Evolutionary conservation across 92 coral and sea anemone genomes (phyloP).

Genomic region (Heteractis magnifica): DNA sequence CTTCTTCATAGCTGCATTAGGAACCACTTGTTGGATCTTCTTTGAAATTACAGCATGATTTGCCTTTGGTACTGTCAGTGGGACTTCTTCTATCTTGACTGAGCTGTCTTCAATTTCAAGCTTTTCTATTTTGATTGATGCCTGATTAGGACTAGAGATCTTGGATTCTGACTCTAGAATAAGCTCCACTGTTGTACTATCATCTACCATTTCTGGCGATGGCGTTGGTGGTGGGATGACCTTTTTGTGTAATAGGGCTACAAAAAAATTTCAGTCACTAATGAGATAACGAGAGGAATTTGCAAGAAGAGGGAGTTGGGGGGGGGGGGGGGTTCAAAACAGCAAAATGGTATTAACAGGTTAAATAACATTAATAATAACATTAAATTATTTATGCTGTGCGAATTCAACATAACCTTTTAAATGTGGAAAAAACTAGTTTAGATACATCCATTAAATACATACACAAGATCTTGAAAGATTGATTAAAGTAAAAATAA

Average conservation of each 20-base stretch:
- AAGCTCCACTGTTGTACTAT: conserved; percentile 54
- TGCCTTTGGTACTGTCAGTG: conserved; percentile 66
- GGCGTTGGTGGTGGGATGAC: conserved; percentile 62
- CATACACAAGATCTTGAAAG: too few species aligned
- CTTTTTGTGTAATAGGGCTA: conserved; percentile 68
- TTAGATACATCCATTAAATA: too few species aligned
- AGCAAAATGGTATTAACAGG: too few species aligned
- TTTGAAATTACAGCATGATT: conserved; percentile 59
- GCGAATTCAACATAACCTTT: too few species aligned
- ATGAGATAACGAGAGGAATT: too few species aligned
- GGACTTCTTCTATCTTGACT: conserved; percentile 97
- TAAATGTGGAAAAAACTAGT: too few species aligned
- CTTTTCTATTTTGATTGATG: conserved; percentile 65
- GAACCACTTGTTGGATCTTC: conserved; percentile 23
- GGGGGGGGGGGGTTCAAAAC: too few species aligned
- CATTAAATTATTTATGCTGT: too few species aligned
- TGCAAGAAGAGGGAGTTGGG: too few species aligned
- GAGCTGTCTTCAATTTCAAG: conserved; percentile 76
- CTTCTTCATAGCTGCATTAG: conserved; percentile 63
- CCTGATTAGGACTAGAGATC: conserved; percentile 34
- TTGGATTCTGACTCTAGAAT: conserved; percentile 53
- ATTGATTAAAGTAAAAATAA: too few species aligned
- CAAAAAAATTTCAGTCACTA: background rate
- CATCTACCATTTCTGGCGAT: conserved; percentile 52
- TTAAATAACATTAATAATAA: too few species aligned